Base-by-base conservation (phyloP, 92 coral and sea anemone genomes). In the Paramuricea clavata region DNA sequence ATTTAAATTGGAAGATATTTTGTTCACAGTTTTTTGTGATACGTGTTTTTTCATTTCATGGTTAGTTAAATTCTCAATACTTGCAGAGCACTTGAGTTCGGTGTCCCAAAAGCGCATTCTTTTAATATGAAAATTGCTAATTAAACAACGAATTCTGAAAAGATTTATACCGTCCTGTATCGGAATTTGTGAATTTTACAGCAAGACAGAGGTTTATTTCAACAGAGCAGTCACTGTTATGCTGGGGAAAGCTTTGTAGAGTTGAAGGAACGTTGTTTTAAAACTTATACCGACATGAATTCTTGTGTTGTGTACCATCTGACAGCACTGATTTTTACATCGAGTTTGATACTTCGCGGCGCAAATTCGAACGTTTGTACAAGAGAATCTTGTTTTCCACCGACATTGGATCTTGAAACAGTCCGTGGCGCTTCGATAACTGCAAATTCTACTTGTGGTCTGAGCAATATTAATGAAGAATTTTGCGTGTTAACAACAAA, bases 381-480 rank as follows among this genome's bases (percentile, higher is more conserved):
- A 6, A 47, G 1, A 13, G 71, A 79, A 7, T 23, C 49, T 0
- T 79, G 84, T 33, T 59, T 28, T 27, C 84, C 84, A 59, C 13
- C 28, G 52, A 19, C 84, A 17, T 23, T 35, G 28, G 73, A 79
- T n/a, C 47, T 79, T 15, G 32, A n/a, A 41, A 35, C 71, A 0
- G 72, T 79, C 39, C 71, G 25, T 19, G 84, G 74, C 17, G 84
- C 57, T 79, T 26, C 33, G 0, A 35, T 93, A n/a, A 93, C 92
- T 23, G 94, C 93, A 75, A 97, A 92, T 81, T 97, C 99, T 36
- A 97, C 99, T 36, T 97, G 99, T 64, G 99, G 99, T 0, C 64
- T 80, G 39, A 78, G 81, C 23, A 47, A 83, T n/a, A n/a, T n/a
- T 3, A 25, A 49, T 19, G 94, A 89, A 49, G 57, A 23, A 8